phyloP scores from a whole-genome alignment of 2,113 vertebrate species.

The Siniperca knerii region DNA sequence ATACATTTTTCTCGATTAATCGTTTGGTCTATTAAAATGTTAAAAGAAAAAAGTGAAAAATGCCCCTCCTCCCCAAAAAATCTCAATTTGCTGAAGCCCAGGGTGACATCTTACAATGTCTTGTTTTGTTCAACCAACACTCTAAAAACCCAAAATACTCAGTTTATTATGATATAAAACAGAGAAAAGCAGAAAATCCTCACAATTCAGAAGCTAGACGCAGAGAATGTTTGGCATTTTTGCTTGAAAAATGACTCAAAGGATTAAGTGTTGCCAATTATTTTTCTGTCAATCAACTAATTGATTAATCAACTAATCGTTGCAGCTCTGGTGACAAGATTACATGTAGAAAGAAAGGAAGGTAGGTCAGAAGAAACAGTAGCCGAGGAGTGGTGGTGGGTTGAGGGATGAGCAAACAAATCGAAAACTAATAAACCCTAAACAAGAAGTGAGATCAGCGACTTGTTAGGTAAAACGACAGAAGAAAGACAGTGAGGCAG shows the following conservation, averaged over 20 bases:
- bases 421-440: slow-evolving; percentile 28
- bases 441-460: slow-evolving; percentile 25
- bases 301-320: neutral
- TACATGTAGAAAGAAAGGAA: neutral
- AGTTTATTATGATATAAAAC: neutral
- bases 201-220: neutral
- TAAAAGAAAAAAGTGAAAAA: neutral
- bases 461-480: slow-evolving; percentile 36
- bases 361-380: neutral
- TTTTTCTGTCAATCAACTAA: neutral
- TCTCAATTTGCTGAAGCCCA: neutral
- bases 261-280: neutral
- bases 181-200: neutral
- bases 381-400: neutral
- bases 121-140: neutral
- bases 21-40: neutral
- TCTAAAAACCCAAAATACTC: neutral
- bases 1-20: neutral
- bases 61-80: neutral
- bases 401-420: slow-evolving; percentile 20
- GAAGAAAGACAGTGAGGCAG: slow-evolving; percentile 24
- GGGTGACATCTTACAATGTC: neutral
- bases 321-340: neutral
- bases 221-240: neutral
- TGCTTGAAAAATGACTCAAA: neutral